A percentile compares a stretch with the other conserved stretches of the same genome.
Conservation (phyloP, 2,113 vertebrate genomes). For the Bufo bufo region DNA sequence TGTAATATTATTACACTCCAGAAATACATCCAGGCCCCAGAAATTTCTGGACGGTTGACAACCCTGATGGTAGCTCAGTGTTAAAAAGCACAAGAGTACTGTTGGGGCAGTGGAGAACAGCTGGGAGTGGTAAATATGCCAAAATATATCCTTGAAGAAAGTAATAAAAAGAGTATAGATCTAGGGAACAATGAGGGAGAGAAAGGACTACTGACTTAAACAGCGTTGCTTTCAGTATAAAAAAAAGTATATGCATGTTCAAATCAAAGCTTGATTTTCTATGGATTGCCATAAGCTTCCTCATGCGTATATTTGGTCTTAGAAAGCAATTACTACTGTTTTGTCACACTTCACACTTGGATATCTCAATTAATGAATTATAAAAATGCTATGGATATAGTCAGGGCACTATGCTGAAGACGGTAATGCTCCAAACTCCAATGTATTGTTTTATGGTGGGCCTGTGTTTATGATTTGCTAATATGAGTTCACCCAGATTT, state of each 20-base stretch:
- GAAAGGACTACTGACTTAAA: constrained; percentile 52
- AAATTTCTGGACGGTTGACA: not conserved
- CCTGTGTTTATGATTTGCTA: not conserved
- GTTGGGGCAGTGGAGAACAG: constrained; percentile 63
- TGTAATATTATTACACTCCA: too few relatives aligned
- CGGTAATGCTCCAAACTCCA: not conserved
- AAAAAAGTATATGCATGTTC: not conserved
- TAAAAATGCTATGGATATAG: not conserved
- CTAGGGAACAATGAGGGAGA: not conserved
- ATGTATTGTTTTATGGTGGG: not conserved
- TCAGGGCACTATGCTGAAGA: not conserved
- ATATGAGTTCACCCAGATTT: too few relatives aligned
- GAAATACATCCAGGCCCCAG: too few relatives aligned
- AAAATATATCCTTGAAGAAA: constrained; percentile 39
- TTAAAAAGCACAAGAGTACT: constrained; percentile 60
- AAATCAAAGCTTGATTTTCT: not conserved
- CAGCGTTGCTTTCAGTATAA: not conserved
- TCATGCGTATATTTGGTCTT: too few relatives aligned
- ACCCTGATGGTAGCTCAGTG: constrained; percentile 31
- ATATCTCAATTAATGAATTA: not conserved
- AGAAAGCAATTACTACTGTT: not conserved
- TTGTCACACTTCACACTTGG: not conserved
- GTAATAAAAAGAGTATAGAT: constrained; percentile 7
- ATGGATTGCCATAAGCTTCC: not conserved
- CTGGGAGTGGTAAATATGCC: constrained; percentile 64